Base-by-base conservation (phyloP, 53 echinoderm and acorn worm species). In the Holothuria leucospilota region DNA sequence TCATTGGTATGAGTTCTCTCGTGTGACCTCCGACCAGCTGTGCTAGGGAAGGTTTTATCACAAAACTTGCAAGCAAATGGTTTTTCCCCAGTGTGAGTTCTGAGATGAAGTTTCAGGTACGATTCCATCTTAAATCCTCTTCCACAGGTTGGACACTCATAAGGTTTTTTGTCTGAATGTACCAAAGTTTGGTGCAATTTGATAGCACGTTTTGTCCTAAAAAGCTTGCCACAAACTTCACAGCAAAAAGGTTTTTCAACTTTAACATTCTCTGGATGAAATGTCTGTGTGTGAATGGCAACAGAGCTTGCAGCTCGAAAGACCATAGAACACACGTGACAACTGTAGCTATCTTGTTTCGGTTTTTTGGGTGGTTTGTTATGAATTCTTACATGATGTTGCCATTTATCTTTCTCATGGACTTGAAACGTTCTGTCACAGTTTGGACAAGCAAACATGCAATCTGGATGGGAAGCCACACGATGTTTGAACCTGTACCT, bases 401-500 rank as follows among this genome's bases (percentile, higher is more conserved):
- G 80, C 80, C 80, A 80, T 10, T 80, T 80, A 18, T 80, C 80
- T 10, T 80, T 80, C 59, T 80, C 80, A 16, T 58, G 56, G 38
- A 80, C 80, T 38, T 59, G 61, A 58, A 29, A 80, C 6, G 80
- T 53, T 29, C 61, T 80, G 14, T 80, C 80, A 51, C 80, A 80
- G 15, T 38, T 58, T 6, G 80, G 59, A 20, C 80, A 80, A 29
- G 56, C 28, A 38, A 80, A 80, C 18, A 27, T 6, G 20, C 59
- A 51, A 38, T 80, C 30, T 14, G 80, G 80, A 29, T 80, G 80
- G 0, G 80, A 59, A 6, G 62, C 59, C 61, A 80, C 80, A 18
- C 80, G 21, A 51, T 80, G 80, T 38, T 80, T 80, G 60, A 59
- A 80, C 80, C 80, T 80, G 80, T 80, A 80, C 61, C 59, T 80